A percentile compares a stretch with the other conserved stretches of the same genome.
These are phyloP conservation scores for Mayetiola destructor DNA, from an alignment of 2,888 invertebrate genomes.

Conservation along the genomic window DNA sequence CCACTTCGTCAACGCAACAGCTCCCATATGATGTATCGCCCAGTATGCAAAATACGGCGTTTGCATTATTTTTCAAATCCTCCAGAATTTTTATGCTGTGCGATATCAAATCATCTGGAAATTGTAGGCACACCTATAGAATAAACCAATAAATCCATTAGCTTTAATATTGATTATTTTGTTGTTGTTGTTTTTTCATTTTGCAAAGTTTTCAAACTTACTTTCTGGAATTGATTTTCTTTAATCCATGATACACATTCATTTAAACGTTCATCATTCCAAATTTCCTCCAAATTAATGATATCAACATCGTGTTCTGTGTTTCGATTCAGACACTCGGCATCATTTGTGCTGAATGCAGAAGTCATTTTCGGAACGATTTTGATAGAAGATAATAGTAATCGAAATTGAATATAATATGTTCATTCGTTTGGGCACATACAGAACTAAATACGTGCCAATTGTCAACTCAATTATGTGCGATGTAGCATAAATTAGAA, in stretches of 20 bases:
- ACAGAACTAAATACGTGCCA: too few species aligned
- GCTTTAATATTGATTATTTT: constrained; percentile 13
- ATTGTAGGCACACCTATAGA: constrained; percentile 73
- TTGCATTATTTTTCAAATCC: constrained; percentile 35
- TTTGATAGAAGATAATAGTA: neutral
- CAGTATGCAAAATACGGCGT: constrained; percentile 56
- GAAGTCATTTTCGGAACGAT: constrained; percentile 21
- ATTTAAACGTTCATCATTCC: constrained; percentile 29
- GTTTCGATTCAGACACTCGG: constrained; percentile 27
- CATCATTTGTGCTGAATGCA: constrained; percentile 30
- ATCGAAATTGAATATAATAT: too few species aligned
- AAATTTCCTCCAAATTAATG: constrained; percentile 26
- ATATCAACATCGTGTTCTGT: constrained; percentile 22
- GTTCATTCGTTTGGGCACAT: too few species aligned
- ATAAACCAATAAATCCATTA: constrained; percentile 13
- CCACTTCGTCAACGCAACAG: constrained; percentile 40
- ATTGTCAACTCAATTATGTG: too few species aligned
- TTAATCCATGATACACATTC: constrained; percentile 48
- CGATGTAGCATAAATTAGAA: too few species aligned
- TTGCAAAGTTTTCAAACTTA: constrained; percentile 25
- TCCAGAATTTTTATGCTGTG: constrained; percentile 54
- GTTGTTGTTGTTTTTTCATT: too few species aligned
- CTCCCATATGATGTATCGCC: constrained; percentile 88
- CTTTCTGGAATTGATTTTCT: constrained; percentile 48
- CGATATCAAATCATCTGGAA: constrained; percentile 66